phyloP scores from a whole-genome alignment of 2,797 vertebrate genomes.

The Sitta carolinensis region DNA sequence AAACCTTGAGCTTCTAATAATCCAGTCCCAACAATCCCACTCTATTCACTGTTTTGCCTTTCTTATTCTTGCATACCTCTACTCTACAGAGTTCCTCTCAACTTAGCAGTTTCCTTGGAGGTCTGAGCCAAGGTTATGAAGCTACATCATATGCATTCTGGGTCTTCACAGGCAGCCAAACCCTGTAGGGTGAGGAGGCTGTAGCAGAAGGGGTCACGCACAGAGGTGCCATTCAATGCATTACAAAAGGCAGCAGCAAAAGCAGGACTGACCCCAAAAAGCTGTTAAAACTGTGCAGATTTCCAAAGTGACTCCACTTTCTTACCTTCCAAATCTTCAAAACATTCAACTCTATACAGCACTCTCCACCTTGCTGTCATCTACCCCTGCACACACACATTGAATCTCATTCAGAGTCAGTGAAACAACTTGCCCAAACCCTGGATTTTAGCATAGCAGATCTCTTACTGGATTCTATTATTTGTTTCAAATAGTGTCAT shows the following conservation, averaged over 20 bases:
- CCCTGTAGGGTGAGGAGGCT: not conserved
- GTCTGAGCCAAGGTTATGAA: not conserved
- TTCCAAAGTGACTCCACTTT: not conserved
- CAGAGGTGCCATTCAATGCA: not conserved
- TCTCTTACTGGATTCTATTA: not conserved
- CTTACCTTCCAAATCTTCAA: not conserved
- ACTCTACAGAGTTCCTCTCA: not conserved
- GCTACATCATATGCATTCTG: not conserved
- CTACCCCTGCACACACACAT: not conserved
- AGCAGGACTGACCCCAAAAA: not conserved
- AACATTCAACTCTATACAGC: not conserved
- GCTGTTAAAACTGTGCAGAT: not conserved
- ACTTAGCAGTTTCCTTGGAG: not conserved
- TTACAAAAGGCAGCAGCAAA: not conserved
- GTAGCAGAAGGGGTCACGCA: not conserved
- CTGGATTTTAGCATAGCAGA: not conserved
- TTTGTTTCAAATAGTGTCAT: not conserved
- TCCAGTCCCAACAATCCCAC: not conserved
- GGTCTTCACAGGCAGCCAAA: not conserved
- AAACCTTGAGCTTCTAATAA: conserved; percentile 5
- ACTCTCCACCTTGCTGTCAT: not conserved
- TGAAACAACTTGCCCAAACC: not conserved
- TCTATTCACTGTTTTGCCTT: not conserved
- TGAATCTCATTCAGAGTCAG: not conserved
- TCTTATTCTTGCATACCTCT: not conserved